Evolutionary conservation across 64 coral and sea anemone genomes (phyloP).

Genomic region (Catalaphyllia jardinei): DNA sequence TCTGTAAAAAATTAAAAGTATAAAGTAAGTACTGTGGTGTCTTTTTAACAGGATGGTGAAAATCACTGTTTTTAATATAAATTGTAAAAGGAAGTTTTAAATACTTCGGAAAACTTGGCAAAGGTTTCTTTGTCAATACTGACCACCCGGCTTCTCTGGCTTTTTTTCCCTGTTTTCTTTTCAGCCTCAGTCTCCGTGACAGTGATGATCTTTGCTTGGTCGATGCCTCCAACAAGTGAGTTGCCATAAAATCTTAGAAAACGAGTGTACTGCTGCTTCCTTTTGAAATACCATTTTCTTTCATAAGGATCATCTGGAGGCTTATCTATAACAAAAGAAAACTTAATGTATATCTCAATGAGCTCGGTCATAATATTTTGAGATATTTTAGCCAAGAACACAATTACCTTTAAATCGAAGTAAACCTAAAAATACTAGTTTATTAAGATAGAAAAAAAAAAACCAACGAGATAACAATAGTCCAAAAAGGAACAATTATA

Average conservation of each 20-base stretch:
- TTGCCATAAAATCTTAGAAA: constrained; percentile 40
- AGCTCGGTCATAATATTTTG: too few species aligned
- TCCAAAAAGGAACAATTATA: too few species aligned
- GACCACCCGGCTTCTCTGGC: too few species aligned
- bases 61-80: background rate
- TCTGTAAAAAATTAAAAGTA: background rate
- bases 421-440: too few species aligned
- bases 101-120: too few species aligned
- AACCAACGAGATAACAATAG: too few species aligned
- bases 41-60: background rate
- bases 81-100: background rate
- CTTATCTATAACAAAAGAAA: constrained; percentile 35
- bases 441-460: too few species aligned
- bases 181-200: background rate
- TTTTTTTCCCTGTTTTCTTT: constrained; percentile 10
- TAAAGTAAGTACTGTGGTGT: too few species aligned
- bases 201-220: constrained; percentile 21
- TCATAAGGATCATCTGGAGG: background rate
- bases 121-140: too few species aligned
- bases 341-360: too few species aligned
- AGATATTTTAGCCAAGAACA: too few species aligned
- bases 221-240: constrained; percentile 45
- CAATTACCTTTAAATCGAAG: too few species aligned
- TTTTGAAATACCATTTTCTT: background rate
- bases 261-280: constrained; percentile 1